phyloP scores from a whole-genome alignment of 1,140 invertebrate species.

The Frieseomelitta varia region DNA sequence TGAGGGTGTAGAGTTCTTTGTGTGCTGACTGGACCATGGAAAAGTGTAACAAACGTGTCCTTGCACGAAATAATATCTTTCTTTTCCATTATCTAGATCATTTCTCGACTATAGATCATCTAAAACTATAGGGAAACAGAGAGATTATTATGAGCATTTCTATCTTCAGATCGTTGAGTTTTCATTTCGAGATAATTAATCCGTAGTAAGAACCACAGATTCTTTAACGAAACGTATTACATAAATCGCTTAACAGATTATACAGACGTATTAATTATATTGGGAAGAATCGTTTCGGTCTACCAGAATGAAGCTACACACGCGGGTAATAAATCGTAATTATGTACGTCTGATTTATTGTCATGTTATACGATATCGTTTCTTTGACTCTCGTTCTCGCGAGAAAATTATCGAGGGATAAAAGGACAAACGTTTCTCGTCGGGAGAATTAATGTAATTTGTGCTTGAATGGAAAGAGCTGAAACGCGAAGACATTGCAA shows the following conservation, averaged over 20 bases:
- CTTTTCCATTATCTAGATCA: neutral
- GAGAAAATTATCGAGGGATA: neutral
- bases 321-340: neutral
- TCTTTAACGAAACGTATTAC: neutral
- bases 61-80: neutral
- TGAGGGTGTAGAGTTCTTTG: conserved; percentile 1
- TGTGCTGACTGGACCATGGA: conserved; percentile 9
- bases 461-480: neutral
- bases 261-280: neutral
- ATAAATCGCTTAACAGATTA: neutral
- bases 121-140: neutral
- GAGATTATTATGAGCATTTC: neutral
- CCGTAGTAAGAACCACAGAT: neutral
- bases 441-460: neutral
- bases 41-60: conserved; percentile 36
- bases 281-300: neutral
- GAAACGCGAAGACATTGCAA: neutral
- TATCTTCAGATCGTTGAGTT: neutral
- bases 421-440: too few relatives aligned
- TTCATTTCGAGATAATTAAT: neutral
- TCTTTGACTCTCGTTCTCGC: neutral
- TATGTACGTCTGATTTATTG: neutral
- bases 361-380: neutral
- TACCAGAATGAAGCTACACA: neutral
- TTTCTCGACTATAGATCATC: too few relatives aligned